Evolutionary conservation across 2,888 invertebrate genomes (phyloP).

Genomic region (Harpalus rubripes): DNA sequence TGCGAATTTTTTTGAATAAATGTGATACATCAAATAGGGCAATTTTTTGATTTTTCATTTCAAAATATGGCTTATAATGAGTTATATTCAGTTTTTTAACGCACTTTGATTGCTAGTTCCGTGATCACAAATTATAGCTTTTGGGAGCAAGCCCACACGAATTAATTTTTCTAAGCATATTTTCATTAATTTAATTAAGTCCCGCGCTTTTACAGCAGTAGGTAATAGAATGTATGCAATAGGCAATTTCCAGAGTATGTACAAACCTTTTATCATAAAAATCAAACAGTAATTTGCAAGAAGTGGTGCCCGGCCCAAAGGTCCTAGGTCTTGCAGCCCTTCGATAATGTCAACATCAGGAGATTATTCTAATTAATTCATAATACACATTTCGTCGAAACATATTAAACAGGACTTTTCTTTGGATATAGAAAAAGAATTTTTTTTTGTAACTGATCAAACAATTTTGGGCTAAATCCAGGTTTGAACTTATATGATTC

Average conservation of each 20-base stretch:
- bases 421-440: too few species aligned
- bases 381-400: slow-evolving; percentile 57
- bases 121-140: slow-evolving; percentile 44
- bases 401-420: slow-evolving; percentile 31
- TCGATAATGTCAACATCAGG: slow-evolving; percentile 43
- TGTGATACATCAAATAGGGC: slow-evolving; percentile 34
- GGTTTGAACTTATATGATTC: slow-evolving; percentile 8
- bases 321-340: slow-evolving; percentile 46
- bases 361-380: slow-evolving; percentile 45
- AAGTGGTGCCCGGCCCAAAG: slow-evolving; percentile 26
- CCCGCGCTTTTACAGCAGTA: too few species aligned
- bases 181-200: too few species aligned
- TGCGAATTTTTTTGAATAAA: slow-evolving; percentile 30
- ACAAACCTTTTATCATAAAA: too few species aligned
- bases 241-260: too few species aligned
- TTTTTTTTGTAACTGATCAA: neutral
- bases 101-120: slow-evolving; percentile 35
- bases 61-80: slow-evolving; percentile 21
- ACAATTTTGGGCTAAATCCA: slow-evolving; percentile 5
- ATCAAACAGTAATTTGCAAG: too few species aligned
- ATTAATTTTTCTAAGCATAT: too few species aligned
- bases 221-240: too few species aligned
- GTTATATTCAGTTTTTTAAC: slow-evolving; percentile 15
- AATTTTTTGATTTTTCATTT: slow-evolving; percentile 20
- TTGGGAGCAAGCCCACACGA: too few species aligned